These are phyloP conservation scores for Motacilla alba DNA, from an alignment of 2,113 vertebrate species.

Conservation along the genomic window DNA sequence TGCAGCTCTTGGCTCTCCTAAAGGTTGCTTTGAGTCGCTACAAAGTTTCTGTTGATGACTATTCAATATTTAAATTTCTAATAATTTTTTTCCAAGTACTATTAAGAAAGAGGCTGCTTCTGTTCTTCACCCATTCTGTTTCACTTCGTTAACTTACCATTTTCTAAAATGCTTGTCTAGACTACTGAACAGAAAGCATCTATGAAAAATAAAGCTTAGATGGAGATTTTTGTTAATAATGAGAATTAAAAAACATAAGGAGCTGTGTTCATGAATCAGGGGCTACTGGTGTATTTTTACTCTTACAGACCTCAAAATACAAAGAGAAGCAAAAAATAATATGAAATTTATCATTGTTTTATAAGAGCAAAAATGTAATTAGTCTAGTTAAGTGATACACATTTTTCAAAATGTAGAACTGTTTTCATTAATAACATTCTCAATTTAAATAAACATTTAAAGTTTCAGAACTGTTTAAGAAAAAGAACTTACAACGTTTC, in stretches of 20 bases:
- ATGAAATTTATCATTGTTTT: background rate
- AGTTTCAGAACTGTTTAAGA: background rate
- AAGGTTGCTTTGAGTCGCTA: background rate
- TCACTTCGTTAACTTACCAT: background rate
- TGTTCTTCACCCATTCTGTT: background rate
- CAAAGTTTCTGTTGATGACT: background rate
- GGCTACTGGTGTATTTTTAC: background rate
- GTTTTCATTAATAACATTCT: conserved; percentile 51
- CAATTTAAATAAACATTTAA: conserved; percentile 10
- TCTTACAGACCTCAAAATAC: background rate
- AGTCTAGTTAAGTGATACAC: background rate
- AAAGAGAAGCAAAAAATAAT: background rate
- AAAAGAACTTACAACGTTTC: background rate
- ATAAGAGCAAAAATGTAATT: background rate
- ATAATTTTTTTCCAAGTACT: background rate
- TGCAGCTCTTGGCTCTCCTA: background rate
- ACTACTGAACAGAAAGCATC: background rate
- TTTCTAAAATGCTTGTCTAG: background rate
- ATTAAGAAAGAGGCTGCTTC: background rate
- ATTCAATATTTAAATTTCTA: background rate
- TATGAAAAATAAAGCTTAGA: background rate
- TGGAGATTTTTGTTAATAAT: background rate
- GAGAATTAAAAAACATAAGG: background rate
- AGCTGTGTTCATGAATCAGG: background rate
- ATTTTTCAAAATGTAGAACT: background rate